Evolutionary conservation across 2,888 invertebrate species (phyloP), one percentile per base, ranked within the genome.

Genomic region (Acronicta psi): DNA sequence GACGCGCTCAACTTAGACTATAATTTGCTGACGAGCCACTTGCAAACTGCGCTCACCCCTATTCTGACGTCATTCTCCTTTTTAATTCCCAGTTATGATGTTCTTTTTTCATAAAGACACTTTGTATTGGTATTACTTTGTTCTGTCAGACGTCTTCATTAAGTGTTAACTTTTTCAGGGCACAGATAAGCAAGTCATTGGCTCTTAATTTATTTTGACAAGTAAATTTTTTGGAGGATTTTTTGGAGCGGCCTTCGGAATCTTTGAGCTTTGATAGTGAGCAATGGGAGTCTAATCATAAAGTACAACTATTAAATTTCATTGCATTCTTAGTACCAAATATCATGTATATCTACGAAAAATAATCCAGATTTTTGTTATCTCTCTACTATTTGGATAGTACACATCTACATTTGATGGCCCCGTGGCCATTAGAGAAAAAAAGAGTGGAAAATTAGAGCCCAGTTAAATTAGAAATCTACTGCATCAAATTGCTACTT

Each of bases 21-120:
- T 90, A 90, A 91, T 90, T 90, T 89, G 87, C 87, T 89, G 89
- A 89, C 86, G 87, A 87, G 87, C 83, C 80, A 88, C 88, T 89
- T 85, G 80, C 80, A 73, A 89, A 88, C 83, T 89, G 79, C 65
- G 55, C 70, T 77, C 78, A 77, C 81, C 75, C 72, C 73, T 73
- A 80, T 82, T 84, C 81, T 77, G 74, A 75, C 79, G 67, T 77
- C 70, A 73, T 79, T 78, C 75, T 67, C 44, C 59, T 73, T 79
- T 76, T 80, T 75, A 74, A 72, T 72, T 76, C 58, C 46, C 54
- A 62, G 52, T 66, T 65, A 56, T 58, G 53, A 69, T 46, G 54
- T 44, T 41, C 61, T 44, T 51, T 41, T 37, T 52, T 63, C 52
- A 37, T 40, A 36, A 45, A 52, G 31, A 25, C 11, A 41, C 37